Evolutionary conservation across 2,797 vertebrate genomes (phyloP).

Genomic region (Pitangus sulphuratus): DNA sequence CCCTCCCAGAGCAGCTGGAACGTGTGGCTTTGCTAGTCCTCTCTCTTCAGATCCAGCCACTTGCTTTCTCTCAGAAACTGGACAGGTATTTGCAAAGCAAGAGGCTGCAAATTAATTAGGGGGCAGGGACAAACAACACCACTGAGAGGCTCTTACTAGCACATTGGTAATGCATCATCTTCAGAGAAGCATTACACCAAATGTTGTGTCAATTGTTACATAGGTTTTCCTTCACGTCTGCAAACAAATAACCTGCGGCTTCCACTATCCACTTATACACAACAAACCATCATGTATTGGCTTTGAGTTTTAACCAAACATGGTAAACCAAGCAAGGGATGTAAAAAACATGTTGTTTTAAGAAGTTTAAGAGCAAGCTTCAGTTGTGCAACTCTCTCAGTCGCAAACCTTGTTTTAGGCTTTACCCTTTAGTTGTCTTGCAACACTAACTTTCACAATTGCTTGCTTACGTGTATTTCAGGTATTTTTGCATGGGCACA

Average conservation of each 20-base stretch:
- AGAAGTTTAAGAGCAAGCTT: neutral
- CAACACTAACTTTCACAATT: neutral
- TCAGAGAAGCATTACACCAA: neutral
- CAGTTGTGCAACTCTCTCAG: neutral
- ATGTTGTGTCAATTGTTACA: neutral
- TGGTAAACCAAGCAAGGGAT: neutral
- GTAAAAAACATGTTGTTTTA: neutral
- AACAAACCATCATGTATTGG: neutral
- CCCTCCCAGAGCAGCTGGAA: neutral
- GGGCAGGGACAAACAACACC: neutral
- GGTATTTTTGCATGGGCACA: neutral
- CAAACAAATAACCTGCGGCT: neutral
- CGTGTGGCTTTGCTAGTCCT: rapidly evolving
- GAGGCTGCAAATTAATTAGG: neutral
- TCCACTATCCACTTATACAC: neutral
- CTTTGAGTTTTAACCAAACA: neutral
- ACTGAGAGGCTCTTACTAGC: neutral
- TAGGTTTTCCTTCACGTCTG: neutral
- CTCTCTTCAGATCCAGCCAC: neutral
- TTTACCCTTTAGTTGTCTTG: neutral
- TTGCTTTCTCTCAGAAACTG: neutral
- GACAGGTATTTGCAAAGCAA: neutral
- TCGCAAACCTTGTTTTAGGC: neutral
- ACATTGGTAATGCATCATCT: neutral
- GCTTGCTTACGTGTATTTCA: neutral